Evolutionary conservation across 2,888 invertebrate species (phyloP), one percentile per base, ranked within the genome.

Genomic region (Apotomis capreana): DNA sequence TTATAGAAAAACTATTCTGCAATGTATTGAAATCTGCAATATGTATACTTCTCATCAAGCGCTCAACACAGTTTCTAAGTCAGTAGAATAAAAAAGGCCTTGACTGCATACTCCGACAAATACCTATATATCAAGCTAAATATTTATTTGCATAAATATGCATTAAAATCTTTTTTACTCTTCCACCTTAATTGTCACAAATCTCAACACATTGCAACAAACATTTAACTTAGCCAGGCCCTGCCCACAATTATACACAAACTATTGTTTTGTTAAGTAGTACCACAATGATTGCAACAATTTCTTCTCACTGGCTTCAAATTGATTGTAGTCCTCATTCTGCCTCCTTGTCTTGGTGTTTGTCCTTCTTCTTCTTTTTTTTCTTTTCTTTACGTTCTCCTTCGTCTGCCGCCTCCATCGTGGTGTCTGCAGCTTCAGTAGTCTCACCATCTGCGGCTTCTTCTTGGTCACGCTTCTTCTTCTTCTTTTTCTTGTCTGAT

Each of bases 291-390:
- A 54, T 59, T 68, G 67, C 51, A 62, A 61, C 51, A 9, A 46
- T 44, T 9, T 40, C 52, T 49, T 62, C 62, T 71, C 58, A 71
- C 58, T 52, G 57, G 60, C 44, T 54, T 58, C 4, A 54, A 61
- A 67, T 69, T 26, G 62, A 65, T 60, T 60, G 60, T 26, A 58
- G 67, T 57, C 57, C 60, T 82, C 79, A 88, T 77, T 91, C 94
- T 68, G 94, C 94, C 72, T 85, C 84, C 77, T 79, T 80, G 55
- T 95, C 95, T 79, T 94, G 94, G 74, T 95, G 94, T 87, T 95
- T 95, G 82, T 95, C 95, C 87, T 96, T 96, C 92, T 96, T 96
- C 90, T 96, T 96, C 90, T 96, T 96, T 86, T 96, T 96, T 85
- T 96, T 96, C 87, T 96, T 96, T 76, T 96, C 95, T 83, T 95